A percentile compares a stretch with the other conserved stretches of the same genome.
Evolutionary conservation across 2,888 invertebrate genomes (phyloP).

Genomic region (Notodonta dromedarius): DNA sequence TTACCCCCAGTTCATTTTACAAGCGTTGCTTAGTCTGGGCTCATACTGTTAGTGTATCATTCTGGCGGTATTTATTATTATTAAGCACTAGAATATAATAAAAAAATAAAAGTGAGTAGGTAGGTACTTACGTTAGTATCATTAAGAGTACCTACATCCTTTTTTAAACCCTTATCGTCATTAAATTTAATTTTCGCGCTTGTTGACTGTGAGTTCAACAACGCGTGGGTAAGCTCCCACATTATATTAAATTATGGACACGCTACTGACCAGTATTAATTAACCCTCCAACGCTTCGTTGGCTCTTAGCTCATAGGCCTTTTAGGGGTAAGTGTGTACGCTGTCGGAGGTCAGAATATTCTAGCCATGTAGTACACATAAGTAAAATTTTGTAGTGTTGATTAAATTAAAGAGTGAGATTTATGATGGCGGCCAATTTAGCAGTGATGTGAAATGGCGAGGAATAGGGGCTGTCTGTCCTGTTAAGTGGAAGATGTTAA

Average conservation of each 20-base stretch:
- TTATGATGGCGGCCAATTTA: constrained; percentile 79
- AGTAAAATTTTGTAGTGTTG: constrained; percentile 73
- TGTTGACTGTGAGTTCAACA: constrained; percentile 54
- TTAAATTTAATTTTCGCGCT: constrained; percentile 55
- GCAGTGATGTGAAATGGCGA: constrained; percentile 77
- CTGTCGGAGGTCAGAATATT: constrained; percentile 49
- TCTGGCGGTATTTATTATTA: no score
- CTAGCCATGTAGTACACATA: constrained; percentile 56
- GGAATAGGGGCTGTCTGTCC: constrained; percentile 65
- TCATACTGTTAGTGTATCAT: no score
- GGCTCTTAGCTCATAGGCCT: constrained; percentile 23
- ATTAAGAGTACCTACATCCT: constrained; percentile 10
- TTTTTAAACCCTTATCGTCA: constrained; percentile 45
- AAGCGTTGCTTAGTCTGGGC: no score
- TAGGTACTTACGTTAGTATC: constrained; percentile 15
- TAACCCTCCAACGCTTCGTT: constrained; percentile 34
- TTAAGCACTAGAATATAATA: not conserved
- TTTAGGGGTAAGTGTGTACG: constrained; percentile 36
- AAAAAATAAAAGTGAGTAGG: not conserved
- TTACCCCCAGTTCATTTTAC: no score
- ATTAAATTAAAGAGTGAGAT: constrained; percentile 81
- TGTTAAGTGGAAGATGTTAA: constrained; percentile 63
- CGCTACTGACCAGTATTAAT: constrained; percentile 46
- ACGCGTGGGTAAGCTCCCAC: constrained; percentile 58
- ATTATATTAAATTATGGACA: constrained; percentile 67